A percentile compares a stretch with the other conserved stretches of the same genome.
Conservation (phyloP, 2,888 invertebrate species). For the Acanthococcus lagerstroemiae region DNA sequence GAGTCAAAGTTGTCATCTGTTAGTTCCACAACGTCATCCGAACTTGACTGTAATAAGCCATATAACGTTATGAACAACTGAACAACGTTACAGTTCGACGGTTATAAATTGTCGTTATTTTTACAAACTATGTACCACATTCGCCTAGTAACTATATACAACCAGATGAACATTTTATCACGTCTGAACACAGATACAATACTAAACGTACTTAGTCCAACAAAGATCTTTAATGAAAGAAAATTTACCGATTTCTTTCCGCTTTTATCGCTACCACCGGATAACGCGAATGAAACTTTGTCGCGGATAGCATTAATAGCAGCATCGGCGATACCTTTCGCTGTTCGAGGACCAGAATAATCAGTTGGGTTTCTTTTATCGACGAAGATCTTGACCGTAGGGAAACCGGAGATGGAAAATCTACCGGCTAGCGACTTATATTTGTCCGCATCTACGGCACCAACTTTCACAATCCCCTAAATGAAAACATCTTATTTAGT, state of each 20-base stretch:
- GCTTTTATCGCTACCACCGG: conserved; percentile 32
- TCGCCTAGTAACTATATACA: too few species aligned
- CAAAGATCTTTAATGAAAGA: neutral
- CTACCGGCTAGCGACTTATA: conserved; percentile 69
- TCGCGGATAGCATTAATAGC: conserved; percentile 46
- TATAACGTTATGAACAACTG: neutral
- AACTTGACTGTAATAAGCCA: conserved; percentile 35
- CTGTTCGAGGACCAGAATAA: conserved; percentile 74
- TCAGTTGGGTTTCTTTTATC: conserved; percentile 75
- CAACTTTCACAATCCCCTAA: conserved; percentile 85
- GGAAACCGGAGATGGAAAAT: conserved; percentile 82
- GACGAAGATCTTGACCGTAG: conserved; percentile 91
- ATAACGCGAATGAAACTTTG: conserved; percentile 18
- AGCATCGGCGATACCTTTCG: conserved; percentile 74
- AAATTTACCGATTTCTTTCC: conserved; percentile 29
- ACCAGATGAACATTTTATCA: too few species aligned
- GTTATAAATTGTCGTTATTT: neutral
- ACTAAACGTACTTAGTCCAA: neutral
- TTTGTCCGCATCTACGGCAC: conserved; percentile 85
- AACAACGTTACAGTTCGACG: neutral
- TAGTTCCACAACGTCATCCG: conserved; percentile 70
- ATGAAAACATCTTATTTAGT: too few species aligned
- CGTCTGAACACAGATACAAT: neutral
- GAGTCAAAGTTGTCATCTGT: conserved; percentile 94
- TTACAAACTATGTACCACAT: too few species aligned